Evolutionary conservation across 2,888 invertebrate genomes (phyloP), one percentile per base, ranked within the genome.

Genomic region (Andricus curvator): DNA sequence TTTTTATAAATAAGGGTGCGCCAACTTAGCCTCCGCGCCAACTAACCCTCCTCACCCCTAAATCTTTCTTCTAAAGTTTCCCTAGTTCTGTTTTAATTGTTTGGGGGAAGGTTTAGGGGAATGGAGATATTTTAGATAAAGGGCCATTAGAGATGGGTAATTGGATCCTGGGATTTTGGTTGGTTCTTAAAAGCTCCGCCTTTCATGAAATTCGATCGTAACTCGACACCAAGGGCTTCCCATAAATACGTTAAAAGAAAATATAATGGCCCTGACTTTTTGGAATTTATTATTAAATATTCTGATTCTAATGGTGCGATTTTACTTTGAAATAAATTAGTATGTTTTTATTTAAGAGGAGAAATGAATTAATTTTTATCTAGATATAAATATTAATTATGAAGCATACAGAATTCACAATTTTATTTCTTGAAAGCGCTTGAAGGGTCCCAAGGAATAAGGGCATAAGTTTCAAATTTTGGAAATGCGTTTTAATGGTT

Each of bases 171-270:
- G 84, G 86, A 85, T 85, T 88, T 88, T 90, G 91, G 90, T 91
- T 91, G 91, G 91, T 86, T 87, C 85, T 56, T 80, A 82, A 84
- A 86, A 87, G 88, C 91, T 87, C 91, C 91, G 91, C 91, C 91
- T 89, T 88, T 86, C 85, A 85, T 87, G 74, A 56, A 74, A 74
- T 74, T 74, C 56, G 74, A 74, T 74, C 74, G 74, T 74, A 74
- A 74, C 74, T 74, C 51, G 84, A 67, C 44, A 74, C 74, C 76
- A 60, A 60, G 65, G 60, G 64, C 44, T 37, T 22, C 25, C 48
- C 62, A 64, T 74, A 74, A 74, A 70, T 70, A 29, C 22, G 29
- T 48, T 48, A 17, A n/a, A 20, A 33, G 33, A 20, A 67, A 37
- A 22, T 62, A 25, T 25, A 62, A 62, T 67, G 66, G 66, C 66